Conservation (phyloP, 2,797 vertebrate genomes). For the Aphelocoma californica region DNA sequence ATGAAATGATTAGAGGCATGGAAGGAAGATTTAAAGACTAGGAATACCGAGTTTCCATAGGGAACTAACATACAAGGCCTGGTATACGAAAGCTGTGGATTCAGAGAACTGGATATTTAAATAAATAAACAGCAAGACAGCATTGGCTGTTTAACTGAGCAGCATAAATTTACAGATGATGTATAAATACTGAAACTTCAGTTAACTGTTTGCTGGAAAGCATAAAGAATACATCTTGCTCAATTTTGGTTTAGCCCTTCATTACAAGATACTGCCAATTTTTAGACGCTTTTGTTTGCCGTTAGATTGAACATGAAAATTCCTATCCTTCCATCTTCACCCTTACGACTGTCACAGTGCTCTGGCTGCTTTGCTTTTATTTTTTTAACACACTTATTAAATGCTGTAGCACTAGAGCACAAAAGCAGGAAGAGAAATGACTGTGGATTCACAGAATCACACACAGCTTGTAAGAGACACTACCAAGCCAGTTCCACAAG, state of each 20-base stretch:
- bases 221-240: not conserved
- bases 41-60: not conserved
- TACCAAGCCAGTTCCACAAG: not conserved
- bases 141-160: not conserved
- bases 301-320: not conserved
- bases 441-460: not conserved
- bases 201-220: not conserved
- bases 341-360: fast-evolving
- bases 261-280: not conserved
- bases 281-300: not conserved
- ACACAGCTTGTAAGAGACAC: not conserved
- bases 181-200: not conserved
- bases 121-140: not conserved
- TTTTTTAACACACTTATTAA: not conserved
- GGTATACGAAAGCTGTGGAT: not conserved
- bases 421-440: not conserved
- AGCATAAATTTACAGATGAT: not conserved
- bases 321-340: not conserved
- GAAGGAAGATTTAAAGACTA: not conserved
- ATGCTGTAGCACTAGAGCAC: not conserved
- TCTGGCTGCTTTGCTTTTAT: not conserved
- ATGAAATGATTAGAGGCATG: not conserved
- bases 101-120: not conserved
- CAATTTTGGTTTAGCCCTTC: not conserved
- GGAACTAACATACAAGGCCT: not conserved